Percentiles rank a stretch among this genome's conserved stretches.
These are phyloP conservation scores for Cerastis leucographa DNA, from an alignment of 2,888 invertebrate genomes.

Conservation along the genomic window DNA sequence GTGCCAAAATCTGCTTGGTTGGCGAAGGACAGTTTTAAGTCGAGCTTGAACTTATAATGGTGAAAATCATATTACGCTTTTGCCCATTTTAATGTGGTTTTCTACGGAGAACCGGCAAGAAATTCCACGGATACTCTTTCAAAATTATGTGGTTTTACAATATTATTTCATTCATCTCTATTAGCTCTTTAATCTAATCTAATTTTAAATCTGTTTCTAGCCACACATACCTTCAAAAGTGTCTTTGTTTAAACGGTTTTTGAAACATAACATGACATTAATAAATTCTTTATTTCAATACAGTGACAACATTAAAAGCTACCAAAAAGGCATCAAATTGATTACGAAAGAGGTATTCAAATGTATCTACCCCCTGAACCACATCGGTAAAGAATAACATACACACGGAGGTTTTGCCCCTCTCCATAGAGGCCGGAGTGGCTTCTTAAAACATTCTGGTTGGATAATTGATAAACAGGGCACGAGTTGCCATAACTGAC, in stretches of 20 bases:
- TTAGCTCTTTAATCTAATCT: too few species aligned
- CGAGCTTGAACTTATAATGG: background rate
- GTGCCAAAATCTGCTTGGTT: slow-evolving; percentile 29
- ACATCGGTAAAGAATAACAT: background rate
- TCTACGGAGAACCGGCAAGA: background rate
- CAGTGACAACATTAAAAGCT: too few species aligned
- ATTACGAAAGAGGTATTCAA: too few species aligned
- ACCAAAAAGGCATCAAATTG: background rate
- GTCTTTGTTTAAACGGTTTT: too few species aligned
- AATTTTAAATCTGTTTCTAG: background rate
- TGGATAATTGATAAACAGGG: too few species aligned
- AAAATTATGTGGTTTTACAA: too few species aligned
- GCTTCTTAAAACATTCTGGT: background rate
- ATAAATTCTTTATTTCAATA: too few species aligned
- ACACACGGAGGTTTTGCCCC: background rate
- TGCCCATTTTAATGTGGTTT: background rate
- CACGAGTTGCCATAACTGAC: too few species aligned
- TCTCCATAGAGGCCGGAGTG: background rate
- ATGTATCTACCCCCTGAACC: too few species aligned
- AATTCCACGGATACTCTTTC: background rate
- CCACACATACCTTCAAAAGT: too few species aligned
- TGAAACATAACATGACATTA: too few species aligned
- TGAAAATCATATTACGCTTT: background rate
- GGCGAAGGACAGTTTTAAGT: background rate
- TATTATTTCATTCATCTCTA: too few species aligned